Evolutionary conservation across 2,113 vertebrate species (phyloP), one percentile per base, ranked within the genome.

Genomic region (Raja brachyura): DNA sequence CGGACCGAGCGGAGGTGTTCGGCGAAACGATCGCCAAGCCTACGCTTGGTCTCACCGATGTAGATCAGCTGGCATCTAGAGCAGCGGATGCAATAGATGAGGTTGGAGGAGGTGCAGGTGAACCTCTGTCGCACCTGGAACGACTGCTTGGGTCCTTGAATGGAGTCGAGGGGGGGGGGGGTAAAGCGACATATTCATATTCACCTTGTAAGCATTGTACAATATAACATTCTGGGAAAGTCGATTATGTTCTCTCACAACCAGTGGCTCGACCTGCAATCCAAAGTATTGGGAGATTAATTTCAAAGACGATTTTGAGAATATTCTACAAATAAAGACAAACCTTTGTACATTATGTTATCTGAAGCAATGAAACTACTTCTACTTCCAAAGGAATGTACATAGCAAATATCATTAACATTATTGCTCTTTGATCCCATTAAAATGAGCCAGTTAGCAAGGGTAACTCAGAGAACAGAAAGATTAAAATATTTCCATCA

Each of bases 151-250:
- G n/a, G n/a, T n/a, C n/a, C n/a, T n/a, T n/a, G n/a, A n/a, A n/a
- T n/a, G n/a, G n/a, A n/a, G n/a, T n/a, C n/a, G n/a, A n/a, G n/a
- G n/a, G n/a, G n/a, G n/a, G n/a, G n/a, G n/a, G n/a, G n/a, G n/a
- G n/a, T n/a, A n/a, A n/a, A n/a, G n/a, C n/a, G n/a, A n/a, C n/a
- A n/a, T n/a, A n/a, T 4, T 63, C 25, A 31, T 59, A 68, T 68
- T 93, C 83, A 93, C 83, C 93, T 93, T 93, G 61, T 85, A 93
- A 56, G 93, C 78, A 2, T 93, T 86, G 76, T 93, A 93, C 39
- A 93, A 68, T 6, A 33, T 11, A 56, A 86, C 61, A 31, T 81
- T 93, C 61, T 93, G 93, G 14, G 75, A 59, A 48, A 88, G n/a
- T 74, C 25, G 75, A 18, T 18, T 85, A 66, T 66, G n/a, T 8